phyloP scores from a whole-genome alignment of 2,888 invertebrate species.

The Cremastinae sp. region DNA sequence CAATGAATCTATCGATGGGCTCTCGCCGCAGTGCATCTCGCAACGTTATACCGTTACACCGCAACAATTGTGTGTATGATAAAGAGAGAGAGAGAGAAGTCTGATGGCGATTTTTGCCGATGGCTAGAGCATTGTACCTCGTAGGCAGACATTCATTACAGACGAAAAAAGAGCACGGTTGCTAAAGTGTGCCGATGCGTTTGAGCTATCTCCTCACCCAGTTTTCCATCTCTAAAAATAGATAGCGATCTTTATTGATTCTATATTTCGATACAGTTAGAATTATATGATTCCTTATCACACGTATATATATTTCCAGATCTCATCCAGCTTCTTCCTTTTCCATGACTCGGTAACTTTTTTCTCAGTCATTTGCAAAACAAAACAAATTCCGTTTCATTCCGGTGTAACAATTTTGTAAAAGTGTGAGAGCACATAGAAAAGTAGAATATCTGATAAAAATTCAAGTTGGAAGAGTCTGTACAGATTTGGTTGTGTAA shows the following conservation, averaged over 20 bases:
- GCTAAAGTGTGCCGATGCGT: slow-evolving; percentile 62
- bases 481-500: slow-evolving; percentile 2
- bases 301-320: slow-evolving; percentile 10
- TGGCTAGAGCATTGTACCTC: slow-evolving; percentile 25
- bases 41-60: slow-evolving; percentile 60
- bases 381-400: slow-evolving; percentile 23
- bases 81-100: slow-evolving; percentile 33
- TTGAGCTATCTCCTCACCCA: slow-evolving; percentile 45
- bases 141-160: slow-evolving; percentile 15
- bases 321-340: not conserved
- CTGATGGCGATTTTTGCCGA: slow-evolving; percentile 41
- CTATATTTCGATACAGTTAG: slow-evolving; percentile 46
- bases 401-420: too few species aligned
- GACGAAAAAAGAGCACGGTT: slow-evolving; percentile 10
- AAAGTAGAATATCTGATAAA: slow-evolving; percentile 43
- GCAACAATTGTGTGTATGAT: slow-evolving; percentile 34
- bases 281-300: slow-evolving; percentile 38
- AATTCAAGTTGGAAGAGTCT: too few species aligned
- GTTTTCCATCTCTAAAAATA: slow-evolving; percentile 22
- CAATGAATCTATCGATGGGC: slow-evolving; percentile 65
- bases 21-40: slow-evolving; percentile 52
- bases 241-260: slow-evolving; percentile 35
- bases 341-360: slow-evolving; percentile 21
- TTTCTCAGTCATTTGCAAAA: slow-evolving; percentile 21
- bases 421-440: slow-evolving; percentile 41